Conservation (phyloP, 2,113 vertebrate genomes). For the Bujurquina vittata region DNA sequence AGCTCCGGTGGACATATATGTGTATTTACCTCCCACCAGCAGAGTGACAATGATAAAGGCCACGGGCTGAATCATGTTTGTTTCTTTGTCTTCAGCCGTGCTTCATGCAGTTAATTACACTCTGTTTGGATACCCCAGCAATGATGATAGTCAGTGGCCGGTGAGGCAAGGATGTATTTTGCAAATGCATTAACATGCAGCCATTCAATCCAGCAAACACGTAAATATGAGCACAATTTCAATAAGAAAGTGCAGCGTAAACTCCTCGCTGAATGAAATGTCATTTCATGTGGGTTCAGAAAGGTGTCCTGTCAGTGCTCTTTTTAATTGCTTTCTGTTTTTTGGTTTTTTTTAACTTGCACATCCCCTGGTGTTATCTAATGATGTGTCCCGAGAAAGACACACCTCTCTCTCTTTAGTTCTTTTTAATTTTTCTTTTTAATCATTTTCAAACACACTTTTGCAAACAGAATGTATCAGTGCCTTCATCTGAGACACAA, state of each 20-base stretch:
- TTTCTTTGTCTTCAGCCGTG: neutral
- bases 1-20: slow-evolving; percentile 16
- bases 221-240: neutral
- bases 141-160: neutral
- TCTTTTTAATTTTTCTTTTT: neutral
- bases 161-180: neutral
- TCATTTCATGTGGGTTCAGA: neutral
- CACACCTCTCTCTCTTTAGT: neutral
- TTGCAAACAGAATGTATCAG: neutral
- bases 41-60: slow-evolving; percentile 40
- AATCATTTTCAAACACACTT: slow-evolving; percentile 1
- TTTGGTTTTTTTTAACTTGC: neutral
- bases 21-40: slow-evolving; percentile 19
- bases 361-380: neutral
- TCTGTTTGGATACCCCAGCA: neutral
- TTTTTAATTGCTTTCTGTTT: neutral
- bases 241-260: neutral
- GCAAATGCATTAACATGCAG: neutral
- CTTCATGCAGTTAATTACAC: neutral
- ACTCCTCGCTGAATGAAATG: neutral
- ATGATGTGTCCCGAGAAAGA: neutral
- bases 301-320: neutral
- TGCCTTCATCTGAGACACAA: neutral
- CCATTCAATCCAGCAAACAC: neutral
- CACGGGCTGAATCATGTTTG: neutral